These are phyloP conservation scores for Etia nguti DNA, from an alignment of 2,113 vertebrate genomes.

Conservation along the genomic window DNA sequence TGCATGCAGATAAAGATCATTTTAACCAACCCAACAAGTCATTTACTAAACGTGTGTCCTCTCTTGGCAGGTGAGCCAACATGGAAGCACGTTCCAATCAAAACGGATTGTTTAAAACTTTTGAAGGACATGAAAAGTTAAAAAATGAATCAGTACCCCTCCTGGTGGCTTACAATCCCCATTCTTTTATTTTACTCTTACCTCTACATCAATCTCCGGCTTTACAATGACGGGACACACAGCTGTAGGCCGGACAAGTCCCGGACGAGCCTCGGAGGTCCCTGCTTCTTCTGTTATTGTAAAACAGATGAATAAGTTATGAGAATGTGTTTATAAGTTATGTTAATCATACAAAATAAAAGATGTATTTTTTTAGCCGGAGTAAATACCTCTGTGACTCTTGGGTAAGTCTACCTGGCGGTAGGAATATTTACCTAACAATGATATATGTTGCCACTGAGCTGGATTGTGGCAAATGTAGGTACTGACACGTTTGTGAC, in stretches of 20 bases:
- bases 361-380: background rate
- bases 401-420: background rate
- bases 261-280: background rate
- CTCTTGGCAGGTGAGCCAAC: background rate
- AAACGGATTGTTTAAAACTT: background rate
- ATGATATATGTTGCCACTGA: background rate
- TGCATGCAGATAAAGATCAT: slow-evolving; percentile 30
- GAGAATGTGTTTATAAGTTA: background rate
- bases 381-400: background rate
- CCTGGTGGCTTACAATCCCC: background rate
- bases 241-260: background rate
- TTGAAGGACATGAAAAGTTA: background rate
- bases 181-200: background rate
- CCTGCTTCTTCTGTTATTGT: slow-evolving; percentile 39
- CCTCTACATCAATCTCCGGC: slow-evolving; percentile 69
- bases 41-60: background rate
- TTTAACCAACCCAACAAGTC: background rate
- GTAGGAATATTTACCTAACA: background rate
- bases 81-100: background rate
- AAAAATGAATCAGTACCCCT: background rate
- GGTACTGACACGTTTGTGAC: background rate
- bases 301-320: background rate
- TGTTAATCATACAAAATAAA: background rate
- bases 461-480: background rate
- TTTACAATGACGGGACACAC: slow-evolving; percentile 34